Evolutionary conservation across 2,888 invertebrate species (phyloP), one percentile per base, ranked within the genome.

Genomic region (Bimastos eiseni): DNA sequence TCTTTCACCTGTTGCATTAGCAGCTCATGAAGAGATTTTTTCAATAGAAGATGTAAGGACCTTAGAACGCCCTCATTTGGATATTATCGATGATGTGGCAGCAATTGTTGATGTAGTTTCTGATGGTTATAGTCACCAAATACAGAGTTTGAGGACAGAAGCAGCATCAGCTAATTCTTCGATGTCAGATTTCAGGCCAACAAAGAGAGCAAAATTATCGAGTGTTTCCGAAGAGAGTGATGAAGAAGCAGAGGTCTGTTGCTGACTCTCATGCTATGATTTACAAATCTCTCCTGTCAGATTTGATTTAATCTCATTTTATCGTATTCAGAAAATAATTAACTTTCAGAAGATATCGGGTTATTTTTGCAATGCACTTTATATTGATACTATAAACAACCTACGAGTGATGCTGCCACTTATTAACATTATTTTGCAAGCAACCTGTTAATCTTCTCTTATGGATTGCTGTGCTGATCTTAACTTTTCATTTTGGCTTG

Each of bases 21-120:
- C 70, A n/a, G 70, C 70, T 70, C 70, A n/a, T 30, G 70, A 30
- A n/a, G 70, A 70, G 8, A 70, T 30, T 70, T 0, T 70, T 70
- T 70, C n/a, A 70, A n/a, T 30, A 70, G 70, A 70, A n/a, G 70
- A n/a, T 70, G 70, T n/a, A 70, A 70, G 70, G n/a, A 70, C 70
- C 70, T n/a, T n/a, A n/a, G 70, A 70, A n/a, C 70, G n/a, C 8
- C 70, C 70, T 5, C 30, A 70, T n/a, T 70, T 70, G 11, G 70
- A n/a, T n/a, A 70, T 70, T n/a, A 70, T 70, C n/a, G 70, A 70
- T n/a, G 70, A 70, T n/a, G 70, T 70, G 70, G 70, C 70, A n/a
- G 70, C 70, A n/a, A 70, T 70, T 11, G 70, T 70, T 17, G 70
- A 70, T 70, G 70, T 70, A n/a, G 70, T 70, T 70, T 70, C 70